These are phyloP conservation scores for Drosophila pegasa DNA, from an alignment of 2,888 invertebrate species.

Conservation along the genomic window DNA sequence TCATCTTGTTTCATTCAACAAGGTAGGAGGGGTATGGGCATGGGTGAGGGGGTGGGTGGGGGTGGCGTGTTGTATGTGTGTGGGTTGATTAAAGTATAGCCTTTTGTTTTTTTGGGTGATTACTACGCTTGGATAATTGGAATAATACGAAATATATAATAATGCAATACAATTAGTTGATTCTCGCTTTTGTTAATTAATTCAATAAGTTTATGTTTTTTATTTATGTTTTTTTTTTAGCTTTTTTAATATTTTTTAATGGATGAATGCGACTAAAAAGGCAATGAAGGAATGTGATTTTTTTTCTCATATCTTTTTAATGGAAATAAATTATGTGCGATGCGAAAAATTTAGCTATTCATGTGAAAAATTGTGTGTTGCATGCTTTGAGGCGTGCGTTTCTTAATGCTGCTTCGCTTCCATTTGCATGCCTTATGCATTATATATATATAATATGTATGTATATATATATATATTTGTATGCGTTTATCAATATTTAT, in stretches of 20 bases:
- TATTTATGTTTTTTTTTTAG: conserved; percentile 28
- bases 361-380: conserved; percentile 40
- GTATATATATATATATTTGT: conserved; percentile 40
- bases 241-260: conserved; percentile 28
- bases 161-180: conserved; percentile 73
- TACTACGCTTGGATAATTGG: conserved; percentile 78
- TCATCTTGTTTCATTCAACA: conserved; percentile 27
- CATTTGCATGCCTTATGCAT: conserved; percentile 21
- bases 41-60: background rate
- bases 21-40: background rate
- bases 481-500: conserved; percentile 50
- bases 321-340: conserved; percentile 26
- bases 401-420: conserved; percentile 4
- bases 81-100: conserved; percentile 72
- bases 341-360: conserved; percentile 69
- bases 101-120: conserved; percentile 51
- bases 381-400: conserved; percentile 49
- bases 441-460: conserved; percentile 31
- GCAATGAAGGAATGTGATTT: conserved; percentile 68
- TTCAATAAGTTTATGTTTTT: conserved; percentile 34
- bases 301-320: conserved; percentile 31
- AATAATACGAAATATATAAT: conserved; percentile 78
- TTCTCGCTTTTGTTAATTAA: conserved; percentile 44
- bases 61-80: background rate
- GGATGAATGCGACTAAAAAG: conserved; percentile 76